Base-by-base conservation (phyloP, 1,140 invertebrate species). In the Drosophila willistoni region DNA sequence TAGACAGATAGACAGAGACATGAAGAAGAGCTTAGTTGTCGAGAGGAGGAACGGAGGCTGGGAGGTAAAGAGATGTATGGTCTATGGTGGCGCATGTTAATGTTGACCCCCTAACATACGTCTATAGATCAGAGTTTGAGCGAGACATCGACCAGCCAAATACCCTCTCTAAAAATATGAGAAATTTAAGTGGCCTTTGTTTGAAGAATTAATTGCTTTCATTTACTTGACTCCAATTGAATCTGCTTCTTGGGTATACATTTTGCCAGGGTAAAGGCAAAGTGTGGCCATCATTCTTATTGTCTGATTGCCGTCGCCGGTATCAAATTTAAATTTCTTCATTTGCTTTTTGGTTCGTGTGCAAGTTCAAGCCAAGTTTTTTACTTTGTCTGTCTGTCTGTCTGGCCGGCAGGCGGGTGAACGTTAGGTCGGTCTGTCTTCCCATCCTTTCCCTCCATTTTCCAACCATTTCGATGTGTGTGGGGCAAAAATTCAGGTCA, bases 241-340 rank as follows among this genome's bases (percentile, higher is more conserved):
- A 19, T 10, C 7, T 17, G 14, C 7, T 17, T 10, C 1, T 9
- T 17, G 2, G 42, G 4, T 7, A 1, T 5, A 1, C 7, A 47
- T 3, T 19, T 17, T n/a, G 17, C 0, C 36, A 60, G 73, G 66
- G 73, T 64, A 56, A 29, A 29, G 36, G 29, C 17, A 68, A 44
- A 68, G 62, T 77, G 17, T 51, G 64, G 75, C 47, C 47, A 66
- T 71, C 51, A 78, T 78, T 73, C 64, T 51, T 42, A 71, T 39
- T 34, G 71, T 75, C 71, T 78, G 73, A 78, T 81, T 77, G 77
- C 81, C 73, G 57, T 60, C 44, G 68, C 63, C 66, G 57, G 68
- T 81, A 76, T 82, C 72, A 86, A 86, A 86, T 86, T 86, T 87
- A 86, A 86, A 86, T 86, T 87, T 87, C 83, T 86, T 86, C 83